Evolutionary conservation across 2,113 vertebrate species (phyloP), one percentile per base, ranked within the genome.

Genomic region (Piaya cayana): DNA sequence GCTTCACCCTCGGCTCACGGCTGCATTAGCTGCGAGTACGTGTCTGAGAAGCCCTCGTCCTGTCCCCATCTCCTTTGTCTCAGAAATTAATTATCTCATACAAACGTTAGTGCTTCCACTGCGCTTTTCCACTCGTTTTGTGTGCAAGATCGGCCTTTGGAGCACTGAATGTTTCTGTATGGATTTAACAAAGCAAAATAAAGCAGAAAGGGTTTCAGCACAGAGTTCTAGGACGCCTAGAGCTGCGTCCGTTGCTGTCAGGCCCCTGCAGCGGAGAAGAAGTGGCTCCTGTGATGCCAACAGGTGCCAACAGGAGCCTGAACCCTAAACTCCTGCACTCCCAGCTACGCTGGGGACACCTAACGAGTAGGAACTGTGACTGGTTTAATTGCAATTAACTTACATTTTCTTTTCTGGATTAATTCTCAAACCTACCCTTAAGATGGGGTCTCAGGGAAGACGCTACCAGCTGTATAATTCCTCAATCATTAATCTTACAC

Each of bases 101-200:
- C 58, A 30, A n/a, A 45, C 5, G 21, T 47, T 16, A 42, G 39
- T 21, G 36, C 59, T 34, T n/a, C 22, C 6, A 21, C 17, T 25
- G 2, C 3, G 14, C 49, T 56, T 11, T 43, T 6, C 8, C 34
- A 23, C 29, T 37, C 15, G 2, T 8, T n/a, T 8, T 10, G 15
- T 21, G 27, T 6, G 30, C 37, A 12, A 13, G 59, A 53, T 5
- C 3, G 36, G 60, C 55, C 42, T 37, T 25, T 11, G 0, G 7
- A 45, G 53, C 6, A 37, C 72, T 36, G 29, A 69, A 22, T 67
- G 0, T 36, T 82, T 32, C 55, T 45, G 1, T 0, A 2, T 8
- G 16, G 30, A 27, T 30, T 15, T 27, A 47, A n/a, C 53, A n/a
- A 32, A 36, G 16, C 8, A 29, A 32, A 50, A 9, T 5, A 12